These are phyloP conservation scores for Salminus brasiliensis DNA, from an alignment of 2,113 vertebrate genomes.

Conservation along the genomic window DNA sequence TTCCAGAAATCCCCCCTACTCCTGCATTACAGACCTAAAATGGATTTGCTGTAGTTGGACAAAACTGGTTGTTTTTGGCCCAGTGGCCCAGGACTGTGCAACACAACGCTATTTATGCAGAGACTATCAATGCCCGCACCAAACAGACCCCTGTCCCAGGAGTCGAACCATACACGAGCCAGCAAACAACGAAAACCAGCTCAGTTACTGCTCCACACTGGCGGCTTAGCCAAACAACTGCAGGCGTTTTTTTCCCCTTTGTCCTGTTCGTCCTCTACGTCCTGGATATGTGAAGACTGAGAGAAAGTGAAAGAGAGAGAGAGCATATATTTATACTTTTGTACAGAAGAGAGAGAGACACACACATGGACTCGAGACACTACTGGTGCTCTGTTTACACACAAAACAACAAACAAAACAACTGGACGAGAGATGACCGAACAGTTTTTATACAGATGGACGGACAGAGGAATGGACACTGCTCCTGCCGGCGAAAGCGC, in stretches of 20 bases:
- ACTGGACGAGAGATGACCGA: conserved; percentile 32
- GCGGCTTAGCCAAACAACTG: conserved; percentile 61
- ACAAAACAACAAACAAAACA: conserved; percentile 58
- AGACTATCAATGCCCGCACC: conserved; percentile 87
- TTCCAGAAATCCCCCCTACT: conserved; percentile 97
- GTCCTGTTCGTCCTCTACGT: conserved; percentile 63
- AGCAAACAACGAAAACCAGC: conserved; percentile 74
- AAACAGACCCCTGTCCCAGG: conserved; percentile 64
- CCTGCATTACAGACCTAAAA: conserved; percentile 99
- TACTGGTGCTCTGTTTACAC: conserved; percentile 92
- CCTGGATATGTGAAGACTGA: conserved; percentile 78
- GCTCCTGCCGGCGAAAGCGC: conserved; percentile 32
- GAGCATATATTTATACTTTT: conserved; percentile 94
- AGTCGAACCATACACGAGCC: conserved; percentile 65
- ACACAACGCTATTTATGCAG: conserved; percentile 81
- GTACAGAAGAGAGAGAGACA: conserved; percentile 83
- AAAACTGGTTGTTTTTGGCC: conserved; percentile 73
- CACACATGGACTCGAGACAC: conserved; percentile 80
- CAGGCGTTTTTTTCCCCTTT: conserved; percentile 36
- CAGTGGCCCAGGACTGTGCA: conserved; percentile 71
- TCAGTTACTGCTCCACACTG: conserved; percentile 68
- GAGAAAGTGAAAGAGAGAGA: conserved; percentile 61
- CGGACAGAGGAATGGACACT: too few relatives aligned
- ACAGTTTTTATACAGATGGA: conserved; percentile 47
- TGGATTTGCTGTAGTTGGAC: conserved; percentile 97